Evolutionary conservation across 2,113 vertebrate genomes (phyloP).

Genomic region (Monarcha castaneiventris): DNA sequence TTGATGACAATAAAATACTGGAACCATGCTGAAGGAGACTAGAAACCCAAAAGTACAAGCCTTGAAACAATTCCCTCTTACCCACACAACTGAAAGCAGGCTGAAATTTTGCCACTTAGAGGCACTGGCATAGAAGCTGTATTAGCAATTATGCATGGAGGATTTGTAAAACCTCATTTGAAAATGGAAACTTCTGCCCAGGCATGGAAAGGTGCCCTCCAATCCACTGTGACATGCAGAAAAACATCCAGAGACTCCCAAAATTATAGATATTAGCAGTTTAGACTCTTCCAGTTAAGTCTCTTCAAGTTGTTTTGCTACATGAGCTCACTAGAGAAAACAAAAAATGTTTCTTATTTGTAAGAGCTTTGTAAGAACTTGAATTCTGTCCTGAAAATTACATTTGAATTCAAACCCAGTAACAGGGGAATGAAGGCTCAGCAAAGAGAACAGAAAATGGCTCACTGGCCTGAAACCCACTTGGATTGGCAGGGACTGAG

Average conservation of each 20-base stretch:
- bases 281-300: not conserved
- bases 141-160: not conserved
- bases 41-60: not conserved
- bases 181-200: not conserved
- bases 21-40: not conserved
- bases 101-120: not conserved
- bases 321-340: not conserved
- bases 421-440: not conserved
- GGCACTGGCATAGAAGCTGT: not conserved
- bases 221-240: not conserved
- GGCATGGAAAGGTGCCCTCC: not conserved
- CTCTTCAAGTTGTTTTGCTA: not conserved
- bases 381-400: not conserved
- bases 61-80: not conserved
- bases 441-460: not conserved
- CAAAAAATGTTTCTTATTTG: not conserved
- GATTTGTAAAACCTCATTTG: not conserved
- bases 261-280: not conserved
- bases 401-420: not conserved
- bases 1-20: not conserved
- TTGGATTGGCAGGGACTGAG: not conserved
- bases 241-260: not conserved
- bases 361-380: not conserved
- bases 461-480: not conserved
- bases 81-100: not conserved